Base-by-base conservation (phyloP, 2,888 invertebrate genomes). In the Punctoribates punctum region DNA sequence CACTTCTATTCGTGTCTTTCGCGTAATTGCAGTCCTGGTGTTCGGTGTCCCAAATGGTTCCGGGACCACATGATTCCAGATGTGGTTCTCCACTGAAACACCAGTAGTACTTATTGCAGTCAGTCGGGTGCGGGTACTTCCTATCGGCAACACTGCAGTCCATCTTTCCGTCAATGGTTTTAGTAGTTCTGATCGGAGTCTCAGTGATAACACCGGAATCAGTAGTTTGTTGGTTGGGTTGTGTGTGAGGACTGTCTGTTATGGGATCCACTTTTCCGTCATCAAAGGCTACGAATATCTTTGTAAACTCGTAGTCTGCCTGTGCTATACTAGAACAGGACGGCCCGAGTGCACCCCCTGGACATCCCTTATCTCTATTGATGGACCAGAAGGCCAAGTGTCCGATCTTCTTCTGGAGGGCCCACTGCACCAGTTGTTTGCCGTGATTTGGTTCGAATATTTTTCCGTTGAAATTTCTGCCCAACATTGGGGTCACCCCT, bases 21-120 rank as follows among this genome's bases (percentile, higher is more conserved):
- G 75, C 34, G 48, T 57, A 94, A 83, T 92, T 93, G 83, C 94
- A 94, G 20, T 90, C 88, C 81, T 88, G 88, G 62, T 87, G 86
- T 34, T 86, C 84, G 0, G 88, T 87, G 82, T 93, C 90, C 86
- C 90, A 94, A 4, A 90, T 88, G 0, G 91, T 90, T 29, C 90
- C 91, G 0, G 88, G 86, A 79, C 88, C 88, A 82, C 94, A 94
- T 17, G 87, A 86, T 82, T 91, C 91, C 80, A 88, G 88, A 73
- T 89, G 85, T 4, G 90, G 89, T 81, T 89, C 88, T 5, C 91
- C 92, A 83, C 92, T 89, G 29, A 90, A 90, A 83, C 94, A 94
- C 77, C 92, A 89, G 86, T 91, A 93, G 82, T 93, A 94, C 92
- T 93, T 73, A 23, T 70, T 54, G 29, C 78, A 78, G n/a, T 78